Conservation (phyloP, 2,888 invertebrate species). For the Busseola fusca region DNA sequence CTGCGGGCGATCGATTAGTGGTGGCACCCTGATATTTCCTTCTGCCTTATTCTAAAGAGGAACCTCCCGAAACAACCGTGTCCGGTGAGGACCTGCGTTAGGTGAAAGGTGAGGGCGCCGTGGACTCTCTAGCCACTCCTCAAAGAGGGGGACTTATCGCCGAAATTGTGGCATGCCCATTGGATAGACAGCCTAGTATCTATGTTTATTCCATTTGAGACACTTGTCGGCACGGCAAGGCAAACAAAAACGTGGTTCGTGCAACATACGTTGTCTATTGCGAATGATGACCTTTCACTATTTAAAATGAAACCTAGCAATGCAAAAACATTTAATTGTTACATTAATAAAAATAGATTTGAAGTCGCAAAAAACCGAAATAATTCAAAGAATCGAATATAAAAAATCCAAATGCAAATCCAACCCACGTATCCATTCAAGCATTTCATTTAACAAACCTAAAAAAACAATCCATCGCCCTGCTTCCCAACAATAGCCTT, state of each 20-base stretch:
- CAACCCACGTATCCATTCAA: conserved; percentile 11
- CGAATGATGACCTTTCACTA: no score
- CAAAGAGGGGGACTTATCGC: no score
- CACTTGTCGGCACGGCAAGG: not conserved
- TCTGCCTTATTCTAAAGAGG: no score
- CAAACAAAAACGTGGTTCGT: not conserved
- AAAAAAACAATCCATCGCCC: conserved; percentile 23
- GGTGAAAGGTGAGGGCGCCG: no score
- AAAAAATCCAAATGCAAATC: conserved; percentile 32
- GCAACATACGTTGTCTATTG: not conserved
- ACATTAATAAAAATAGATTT: not conserved
- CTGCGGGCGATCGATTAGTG: no score
- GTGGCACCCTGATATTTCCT: no score
- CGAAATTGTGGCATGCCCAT: no score
- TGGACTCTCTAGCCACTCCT: no score
- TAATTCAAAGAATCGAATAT: not conserved
- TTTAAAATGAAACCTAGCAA: not conserved
- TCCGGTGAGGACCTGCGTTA: no score
- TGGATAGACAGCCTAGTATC: not conserved
- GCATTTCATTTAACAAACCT: conserved; percentile 19
- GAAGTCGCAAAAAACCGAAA: not conserved
- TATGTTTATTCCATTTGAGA: not conserved
- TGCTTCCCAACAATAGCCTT: conserved; percentile 3
- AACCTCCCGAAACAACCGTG: no score
- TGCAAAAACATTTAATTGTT: not conserved